phyloP scores from a whole-genome alignment of 2,888 invertebrate species.

The Dasypogon diadema region DNA sequence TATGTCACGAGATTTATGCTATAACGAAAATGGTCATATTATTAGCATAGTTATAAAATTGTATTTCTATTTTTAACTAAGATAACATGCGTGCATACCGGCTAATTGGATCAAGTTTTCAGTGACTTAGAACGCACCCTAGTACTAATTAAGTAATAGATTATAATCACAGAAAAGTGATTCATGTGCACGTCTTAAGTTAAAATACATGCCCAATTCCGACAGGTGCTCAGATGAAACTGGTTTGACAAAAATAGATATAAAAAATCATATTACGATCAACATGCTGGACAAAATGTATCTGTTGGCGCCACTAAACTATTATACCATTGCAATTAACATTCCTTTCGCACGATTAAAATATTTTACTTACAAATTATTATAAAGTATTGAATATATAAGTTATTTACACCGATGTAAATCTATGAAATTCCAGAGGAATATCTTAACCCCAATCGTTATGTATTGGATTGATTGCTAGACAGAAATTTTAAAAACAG shows the following conservation, averaged over 20 bases:
- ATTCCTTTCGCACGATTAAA: neutral
- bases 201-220: slow-evolving; percentile 18
- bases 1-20: neutral
- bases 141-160: neutral
- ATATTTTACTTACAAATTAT: slow-evolving; percentile 8
- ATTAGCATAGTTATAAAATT: neutral
- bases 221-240: neutral
- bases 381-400: neutral
- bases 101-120: slow-evolving; percentile 1
- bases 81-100: neutral
- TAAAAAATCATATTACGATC: neutral
- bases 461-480: neutral
- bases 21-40: neutral
- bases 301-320: neutral
- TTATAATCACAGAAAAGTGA: neutral
- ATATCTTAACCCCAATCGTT: neutral
- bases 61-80: neutral
- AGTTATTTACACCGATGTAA: neutral
- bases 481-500: too few relatives aligned
- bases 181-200: neutral
- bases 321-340: slow-evolving; percentile 8
- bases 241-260: slow-evolving; percentile 12
- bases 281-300: neutral
- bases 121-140: neutral
- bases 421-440: neutral